These are phyloP conservation scores for Mola mola DNA, from an alignment of 2,113 vertebrate species.

Conservation along the genomic window DNA sequence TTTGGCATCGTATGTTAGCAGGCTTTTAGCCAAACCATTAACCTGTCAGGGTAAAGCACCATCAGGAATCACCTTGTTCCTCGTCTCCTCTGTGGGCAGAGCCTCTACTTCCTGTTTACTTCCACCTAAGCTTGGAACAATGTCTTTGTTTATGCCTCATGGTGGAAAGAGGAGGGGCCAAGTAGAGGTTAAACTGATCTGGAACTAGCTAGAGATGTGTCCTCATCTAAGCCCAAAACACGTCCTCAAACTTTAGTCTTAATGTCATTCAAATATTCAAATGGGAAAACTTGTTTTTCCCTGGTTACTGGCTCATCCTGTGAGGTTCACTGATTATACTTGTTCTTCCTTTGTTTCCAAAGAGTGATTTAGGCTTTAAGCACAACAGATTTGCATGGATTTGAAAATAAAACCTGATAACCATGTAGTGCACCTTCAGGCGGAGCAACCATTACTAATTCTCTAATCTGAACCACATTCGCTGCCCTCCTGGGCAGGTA, in stretches of 20 bases:
- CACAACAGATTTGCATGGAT: conserved; percentile 60
- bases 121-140: conserved; percentile 7
- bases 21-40: conserved; percentile 1
- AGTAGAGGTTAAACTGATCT: background rate
- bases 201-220: background rate
- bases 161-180: conserved; percentile 1
- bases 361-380: conserved; percentile 55
- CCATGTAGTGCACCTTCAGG: conserved; percentile 49
- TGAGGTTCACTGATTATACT: conserved; percentile 18
- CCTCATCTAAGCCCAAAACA: background rate
- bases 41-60: conserved; percentile 22
- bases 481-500: conserved; percentile 51
- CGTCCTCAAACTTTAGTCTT: background rate
- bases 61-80: conserved; percentile 9
- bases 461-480: conserved; percentile 74
- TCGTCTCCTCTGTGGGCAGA: conserved; percentile 7
- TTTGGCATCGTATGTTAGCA: background rate
- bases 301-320: conserved; percentile 8
- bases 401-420: conserved; percentile 58
- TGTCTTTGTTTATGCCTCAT: conserved; percentile 24
- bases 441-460: conserved; percentile 64
- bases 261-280: conserved; percentile 4
- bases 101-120: conserved; percentile 11
- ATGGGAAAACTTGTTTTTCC: background rate
- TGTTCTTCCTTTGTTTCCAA: conserved; percentile 45